A percentile compares a stretch with the other conserved stretches of the same genome.
Conservation (phyloP, 1,140 invertebrate genomes). For the Ladona fulva region DNA sequence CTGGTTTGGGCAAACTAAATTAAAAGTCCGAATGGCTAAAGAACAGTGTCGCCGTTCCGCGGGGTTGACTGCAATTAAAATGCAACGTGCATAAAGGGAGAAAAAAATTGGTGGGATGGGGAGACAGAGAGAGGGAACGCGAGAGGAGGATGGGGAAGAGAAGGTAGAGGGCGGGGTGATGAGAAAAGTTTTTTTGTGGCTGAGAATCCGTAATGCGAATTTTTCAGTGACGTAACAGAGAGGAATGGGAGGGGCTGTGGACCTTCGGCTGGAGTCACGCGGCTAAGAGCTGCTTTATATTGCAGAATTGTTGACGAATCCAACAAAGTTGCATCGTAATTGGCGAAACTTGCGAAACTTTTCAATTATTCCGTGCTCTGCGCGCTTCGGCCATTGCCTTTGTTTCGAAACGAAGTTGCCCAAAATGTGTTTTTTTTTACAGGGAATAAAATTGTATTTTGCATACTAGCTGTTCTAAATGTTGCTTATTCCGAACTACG, state of each 20-base stretch:
- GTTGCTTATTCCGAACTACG: too few species aligned
- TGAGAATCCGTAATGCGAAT: not conserved
- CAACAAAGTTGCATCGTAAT: not conserved
- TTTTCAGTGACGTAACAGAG: not conserved
- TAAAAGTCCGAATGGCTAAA: constrained; percentile 9
- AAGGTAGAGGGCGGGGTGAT: not conserved
- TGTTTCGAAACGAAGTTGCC: too few species aligned
- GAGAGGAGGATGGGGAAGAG: not conserved
- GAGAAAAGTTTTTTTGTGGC: not conserved
- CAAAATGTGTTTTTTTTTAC: too few species aligned
- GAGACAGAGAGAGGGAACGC: not conserved
- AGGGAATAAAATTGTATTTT: too few species aligned
- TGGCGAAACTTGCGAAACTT: not conserved
- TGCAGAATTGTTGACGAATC: not conserved
- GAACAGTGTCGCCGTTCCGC: constrained; percentile 6
- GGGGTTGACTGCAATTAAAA: not conserved
- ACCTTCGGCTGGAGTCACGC: not conserved
- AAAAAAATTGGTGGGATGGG: not conserved
- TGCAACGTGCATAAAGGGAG: not conserved
- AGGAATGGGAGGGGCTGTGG: not conserved
- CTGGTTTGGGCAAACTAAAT: constrained; percentile 9
- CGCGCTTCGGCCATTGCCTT: too few species aligned
- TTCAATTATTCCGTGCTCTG: too few species aligned
- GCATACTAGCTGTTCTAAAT: too few species aligned
- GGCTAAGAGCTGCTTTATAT: not conserved